Percentiles rank a stretch among this genome's conserved stretches.
Conservation (phyloP, 2,113 vertebrate genomes). For the Leptobrachium ailaonicum region DNA sequence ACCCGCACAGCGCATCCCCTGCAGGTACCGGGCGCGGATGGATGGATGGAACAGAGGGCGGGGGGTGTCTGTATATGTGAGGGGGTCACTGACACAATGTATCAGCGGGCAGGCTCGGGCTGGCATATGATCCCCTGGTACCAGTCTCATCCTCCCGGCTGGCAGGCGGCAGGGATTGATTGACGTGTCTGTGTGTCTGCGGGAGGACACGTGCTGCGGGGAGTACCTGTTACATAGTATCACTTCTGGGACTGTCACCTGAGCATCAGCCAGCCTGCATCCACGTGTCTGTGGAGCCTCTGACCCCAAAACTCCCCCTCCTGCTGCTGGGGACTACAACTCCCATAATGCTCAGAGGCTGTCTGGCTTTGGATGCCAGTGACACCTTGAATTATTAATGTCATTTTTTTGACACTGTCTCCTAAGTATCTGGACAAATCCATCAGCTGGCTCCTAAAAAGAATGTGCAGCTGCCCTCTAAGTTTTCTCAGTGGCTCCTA, state of each 20-base stretch:
- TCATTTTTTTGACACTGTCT: too few species aligned
- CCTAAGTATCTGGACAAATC: too few species aligned
- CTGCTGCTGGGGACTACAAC: too few species aligned
- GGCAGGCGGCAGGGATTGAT: constrained; percentile 34
- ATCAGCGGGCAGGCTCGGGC: neutral
- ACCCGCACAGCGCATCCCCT: neutral
- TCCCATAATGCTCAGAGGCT: too few species aligned
- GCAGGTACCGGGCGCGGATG: neutral
- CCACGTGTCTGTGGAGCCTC: constrained; percentile 9
- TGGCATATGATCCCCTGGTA: constrained; percentile 6
- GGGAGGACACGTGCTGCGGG: neutral
- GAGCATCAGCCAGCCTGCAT: neutral
- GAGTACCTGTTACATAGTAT: constrained; percentile 11
- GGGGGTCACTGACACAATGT: neutral
- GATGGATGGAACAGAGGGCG: neutral
- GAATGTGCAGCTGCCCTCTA: too few species aligned
- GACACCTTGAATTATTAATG: too few species aligned
- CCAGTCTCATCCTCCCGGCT: constrained; percentile 13
- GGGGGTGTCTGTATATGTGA: neutral
- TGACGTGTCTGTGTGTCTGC: constrained; percentile 28
- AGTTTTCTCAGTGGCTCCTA: too few species aligned
- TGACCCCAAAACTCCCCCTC: too few species aligned
- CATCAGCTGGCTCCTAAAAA: too few species aligned
- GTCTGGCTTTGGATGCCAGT: too few species aligned
- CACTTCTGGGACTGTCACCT: neutral